phyloP scores from a whole-genome alignment of 2,113 vertebrate genomes.

The Mastomys natalensis region DNA sequence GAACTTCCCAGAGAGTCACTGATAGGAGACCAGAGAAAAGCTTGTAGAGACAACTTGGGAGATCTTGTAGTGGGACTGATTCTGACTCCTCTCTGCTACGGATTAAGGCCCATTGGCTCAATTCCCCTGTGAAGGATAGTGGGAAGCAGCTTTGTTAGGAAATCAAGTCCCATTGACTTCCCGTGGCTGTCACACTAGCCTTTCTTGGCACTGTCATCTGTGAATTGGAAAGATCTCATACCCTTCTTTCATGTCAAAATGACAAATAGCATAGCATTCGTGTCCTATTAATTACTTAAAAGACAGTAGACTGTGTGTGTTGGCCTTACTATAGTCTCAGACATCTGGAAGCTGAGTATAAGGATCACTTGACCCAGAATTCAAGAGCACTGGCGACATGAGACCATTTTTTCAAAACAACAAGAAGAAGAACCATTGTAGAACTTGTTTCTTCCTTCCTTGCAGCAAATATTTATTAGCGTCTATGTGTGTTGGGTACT shows the following conservation, averaged over 20 bases:
- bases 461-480: slow-evolving; percentile 20
- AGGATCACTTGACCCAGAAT: not conserved
- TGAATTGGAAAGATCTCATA: slow-evolving; percentile 20
- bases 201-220: slow-evolving; percentile 1
- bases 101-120: not conserved
- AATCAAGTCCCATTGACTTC: not conserved
- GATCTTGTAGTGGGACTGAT: not conserved
- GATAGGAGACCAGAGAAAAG: too few species aligned
- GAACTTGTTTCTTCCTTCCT: not conserved
- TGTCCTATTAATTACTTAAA: slow-evolving; percentile 2
- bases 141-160: not conserved
- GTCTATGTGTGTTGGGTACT: not conserved
- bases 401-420: not conserved
- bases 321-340: not conserved
- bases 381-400: not conserved
- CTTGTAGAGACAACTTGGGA: not conserved
- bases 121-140: not conserved
- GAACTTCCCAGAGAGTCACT: not conserved
- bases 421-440: not conserved
- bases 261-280: not conserved
- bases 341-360: not conserved
- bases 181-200: not conserved
- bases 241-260: slow-evolving; percentile 32
- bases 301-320: not conserved
- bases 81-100: not conserved